Conservation (phyloP, 2,888 invertebrate genomes). For the Amblyteles armatorius region DNA sequence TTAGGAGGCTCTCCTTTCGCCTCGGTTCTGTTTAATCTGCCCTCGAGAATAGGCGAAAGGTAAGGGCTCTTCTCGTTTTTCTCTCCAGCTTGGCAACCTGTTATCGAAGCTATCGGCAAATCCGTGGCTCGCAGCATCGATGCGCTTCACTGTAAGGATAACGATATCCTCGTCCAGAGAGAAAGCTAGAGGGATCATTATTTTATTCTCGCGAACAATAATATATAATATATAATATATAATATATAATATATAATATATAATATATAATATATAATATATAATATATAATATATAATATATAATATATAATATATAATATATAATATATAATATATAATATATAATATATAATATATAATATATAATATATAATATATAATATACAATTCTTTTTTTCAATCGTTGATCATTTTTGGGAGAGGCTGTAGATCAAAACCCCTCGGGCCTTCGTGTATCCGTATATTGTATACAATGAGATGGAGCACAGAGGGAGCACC, state of each 20-base stretch:
- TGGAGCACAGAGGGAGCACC: conserved; percentile 24
- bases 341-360: background rate
- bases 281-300: no score
- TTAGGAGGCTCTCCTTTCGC: conserved; percentile 43
- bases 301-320: no score
- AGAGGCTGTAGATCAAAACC: conserved; percentile 39
- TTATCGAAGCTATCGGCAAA: conserved; percentile 53
- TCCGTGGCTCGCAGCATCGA: conserved; percentile 27
- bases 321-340: background rate
- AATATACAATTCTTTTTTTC: background rate
- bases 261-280: no score
- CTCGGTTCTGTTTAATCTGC: conserved; percentile 43
- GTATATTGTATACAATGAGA: conserved; percentile 50
- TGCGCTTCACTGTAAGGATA: background rate
- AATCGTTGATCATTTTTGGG: conserved; percentile 30
- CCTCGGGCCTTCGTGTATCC: conserved; percentile 50
- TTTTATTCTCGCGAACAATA: background rate
- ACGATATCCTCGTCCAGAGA: conserved; percentile 11
- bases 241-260: no score
- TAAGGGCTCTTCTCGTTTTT: conserved; percentile 18
- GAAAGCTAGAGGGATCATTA: conserved; percentile 29
- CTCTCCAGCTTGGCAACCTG: conserved; percentile 47
- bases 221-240: no score
- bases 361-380: background rate
- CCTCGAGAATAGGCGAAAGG: conserved; percentile 22